phyloP scores from a whole-genome alignment of 1,140 invertebrate species.

The Ephestia elutella region DNA sequence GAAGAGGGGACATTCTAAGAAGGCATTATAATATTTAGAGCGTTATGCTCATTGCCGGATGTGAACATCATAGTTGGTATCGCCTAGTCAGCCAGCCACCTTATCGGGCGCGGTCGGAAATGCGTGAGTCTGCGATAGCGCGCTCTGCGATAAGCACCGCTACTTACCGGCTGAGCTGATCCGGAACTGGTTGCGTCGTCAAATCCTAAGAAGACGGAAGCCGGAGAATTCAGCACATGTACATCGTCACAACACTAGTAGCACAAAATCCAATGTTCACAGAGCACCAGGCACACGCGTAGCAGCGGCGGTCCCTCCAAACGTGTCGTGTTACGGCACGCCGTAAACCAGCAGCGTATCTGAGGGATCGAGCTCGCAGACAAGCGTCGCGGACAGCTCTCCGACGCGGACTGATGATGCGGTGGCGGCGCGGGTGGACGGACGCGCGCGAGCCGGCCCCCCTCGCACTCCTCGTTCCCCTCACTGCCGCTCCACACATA shows the following conservation, averaged over 20 bases:
- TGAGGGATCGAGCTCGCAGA: slow-evolving; percentile 67
- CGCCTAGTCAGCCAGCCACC: slow-evolving; percentile 24
- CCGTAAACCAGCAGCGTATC: slow-evolving; percentile 74
- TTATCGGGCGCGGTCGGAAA: slow-evolving; percentile 72
- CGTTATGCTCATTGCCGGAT: slow-evolving; percentile 20
- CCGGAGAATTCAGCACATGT: slow-evolving; percentile 55
- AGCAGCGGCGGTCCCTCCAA: slow-evolving; percentile 67
- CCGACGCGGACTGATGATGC: slow-evolving; percentile 68
- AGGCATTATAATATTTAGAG: background rate
- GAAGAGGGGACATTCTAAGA: background rate
- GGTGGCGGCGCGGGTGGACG: slow-evolving; percentile 68
- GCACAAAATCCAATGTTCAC: slow-evolving; percentile 65
- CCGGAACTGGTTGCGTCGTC: slow-evolving; percentile 66
- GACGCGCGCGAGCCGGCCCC: slow-evolving; percentile 39
- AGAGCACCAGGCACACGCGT: slow-evolving; percentile 66
- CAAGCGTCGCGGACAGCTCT: slow-evolving; percentile 63
- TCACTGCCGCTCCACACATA: slow-evolving; percentile 36
- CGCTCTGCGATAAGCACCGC: slow-evolving; percentile 65
- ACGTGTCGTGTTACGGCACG: slow-evolving; percentile 73
- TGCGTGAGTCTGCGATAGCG: slow-evolving; percentile 69
- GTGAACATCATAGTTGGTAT: slow-evolving; percentile 32
- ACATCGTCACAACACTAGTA: slow-evolving; percentile 63
- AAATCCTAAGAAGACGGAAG: slow-evolving; percentile 48
- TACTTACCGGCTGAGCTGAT: slow-evolving; percentile 71
- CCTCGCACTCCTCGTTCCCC: slow-evolving; percentile 27